These are phyloP conservation scores for Apoderus coryli DNA, from an alignment of 2,888 invertebrate species.

Conservation along the genomic window DNA sequence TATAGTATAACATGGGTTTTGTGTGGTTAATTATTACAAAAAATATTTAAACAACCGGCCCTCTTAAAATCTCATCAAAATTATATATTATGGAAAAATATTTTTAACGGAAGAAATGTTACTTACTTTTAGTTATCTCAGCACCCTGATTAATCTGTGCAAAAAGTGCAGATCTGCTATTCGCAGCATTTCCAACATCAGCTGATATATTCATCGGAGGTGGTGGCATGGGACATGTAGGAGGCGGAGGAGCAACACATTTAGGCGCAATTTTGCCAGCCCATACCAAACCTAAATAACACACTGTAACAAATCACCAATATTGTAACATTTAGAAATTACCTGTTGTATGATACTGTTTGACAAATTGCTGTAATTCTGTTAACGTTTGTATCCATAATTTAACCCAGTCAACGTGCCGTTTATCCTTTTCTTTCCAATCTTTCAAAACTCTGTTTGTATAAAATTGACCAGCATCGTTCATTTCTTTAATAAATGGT, in stretches of 20 bases:
- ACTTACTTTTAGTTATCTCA: constrained; percentile 69
- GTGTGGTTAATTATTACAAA: too few species aligned
- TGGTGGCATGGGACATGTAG: constrained; percentile 33
- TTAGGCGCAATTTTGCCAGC: constrained; percentile 34
- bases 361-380: constrained; percentile 81
- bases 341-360: constrained; percentile 93
- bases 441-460: constrained; percentile 94
- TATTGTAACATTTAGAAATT: too few species aligned
- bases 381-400: constrained; percentile 76
- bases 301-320: not conserved
- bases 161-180: constrained; percentile 80
- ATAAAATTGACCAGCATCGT: constrained; percentile 88
- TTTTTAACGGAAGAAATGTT: constrained; percentile 8
- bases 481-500: constrained; percentile 95
- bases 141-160: constrained; percentile 88
- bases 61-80: too few species aligned
- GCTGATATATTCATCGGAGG: constrained; percentile 43
- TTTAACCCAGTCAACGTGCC: constrained; percentile 88
- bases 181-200: constrained; percentile 32
- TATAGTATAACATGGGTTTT: too few species aligned
- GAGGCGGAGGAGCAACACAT: constrained; percentile 52
- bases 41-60: too few species aligned
- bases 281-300: constrained; percentile 61
- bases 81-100: too few species aligned
- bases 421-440: constrained; percentile 86